Percentiles rank a stretch among this genome's conserved stretches.
These are phyloP conservation scores for Helostoma temminkii DNA, from an alignment of 2,797 vertebrate species.

Conservation along the genomic window DNA sequence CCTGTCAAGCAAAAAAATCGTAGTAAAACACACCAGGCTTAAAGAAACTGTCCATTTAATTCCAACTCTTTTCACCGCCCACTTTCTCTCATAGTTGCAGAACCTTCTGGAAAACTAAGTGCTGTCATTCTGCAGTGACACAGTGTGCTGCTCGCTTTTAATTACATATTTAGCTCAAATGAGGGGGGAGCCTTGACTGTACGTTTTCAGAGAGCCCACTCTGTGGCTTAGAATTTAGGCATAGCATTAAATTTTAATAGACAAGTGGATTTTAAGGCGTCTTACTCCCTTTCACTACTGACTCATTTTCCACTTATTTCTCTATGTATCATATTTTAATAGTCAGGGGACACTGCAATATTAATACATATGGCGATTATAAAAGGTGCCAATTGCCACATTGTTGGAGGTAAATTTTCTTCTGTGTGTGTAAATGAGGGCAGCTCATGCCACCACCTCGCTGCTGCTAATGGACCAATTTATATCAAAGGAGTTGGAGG, in stretches of 20 bases:
- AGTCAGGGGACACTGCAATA: constrained; percentile 44
- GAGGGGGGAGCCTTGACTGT: constrained; percentile 25
- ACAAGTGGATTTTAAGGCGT: constrained; percentile 26
- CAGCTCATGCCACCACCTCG: constrained; percentile 15
- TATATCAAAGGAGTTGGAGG: constrained; percentile 25
- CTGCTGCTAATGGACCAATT: constrained; percentile 40
- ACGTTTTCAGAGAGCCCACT: constrained; percentile 31
- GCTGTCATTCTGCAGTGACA: constrained; percentile 27
- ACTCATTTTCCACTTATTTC: constrained; percentile 16
- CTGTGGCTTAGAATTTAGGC: constrained; percentile 33
- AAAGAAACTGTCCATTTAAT: constrained; percentile 20
- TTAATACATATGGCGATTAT: constrained; percentile 36
- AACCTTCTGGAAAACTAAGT: constrained; percentile 11
- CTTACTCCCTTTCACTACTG: constrained; percentile 6
- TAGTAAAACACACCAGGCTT: not conserved
- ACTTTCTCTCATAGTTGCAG: not conserved
- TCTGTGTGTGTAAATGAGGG: constrained; percentile 28
- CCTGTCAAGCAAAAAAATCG: constrained; percentile 8
- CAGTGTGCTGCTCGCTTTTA: constrained; percentile 44
- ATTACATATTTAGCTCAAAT: constrained; percentile 61
- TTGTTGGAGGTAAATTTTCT: constrained; percentile 36
- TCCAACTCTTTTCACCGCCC: constrained; percentile 6
- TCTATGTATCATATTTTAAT: constrained; percentile 41
- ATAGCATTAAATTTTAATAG: constrained; percentile 57
- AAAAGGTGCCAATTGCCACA: constrained; percentile 22